A percentile compares a stretch with the other conserved stretches of the same genome.
Conservation (phyloP, 2,888 invertebrate genomes). For the Odontocolon sp. region DNA sequence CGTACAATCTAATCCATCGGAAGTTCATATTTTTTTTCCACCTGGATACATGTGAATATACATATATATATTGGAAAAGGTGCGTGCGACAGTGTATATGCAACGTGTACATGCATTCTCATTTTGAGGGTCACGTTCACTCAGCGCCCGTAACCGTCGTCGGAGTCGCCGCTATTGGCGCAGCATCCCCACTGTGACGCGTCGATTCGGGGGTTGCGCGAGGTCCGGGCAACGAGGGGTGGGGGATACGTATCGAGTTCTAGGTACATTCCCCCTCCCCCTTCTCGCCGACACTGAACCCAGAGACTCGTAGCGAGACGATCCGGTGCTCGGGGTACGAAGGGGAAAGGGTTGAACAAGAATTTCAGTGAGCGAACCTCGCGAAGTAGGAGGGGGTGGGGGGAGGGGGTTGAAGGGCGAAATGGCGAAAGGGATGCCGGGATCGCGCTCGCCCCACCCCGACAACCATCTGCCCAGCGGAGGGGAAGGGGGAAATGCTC, state of each 20-base stretch:
- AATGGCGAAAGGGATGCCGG: too few species aligned
- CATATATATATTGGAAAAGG: neutral
- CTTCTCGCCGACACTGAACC: neutral
- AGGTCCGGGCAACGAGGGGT: conserved; percentile 77
- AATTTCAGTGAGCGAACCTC: conserved; percentile 50
- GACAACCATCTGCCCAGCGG: too few species aligned
- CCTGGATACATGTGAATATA: conserved; percentile 10
- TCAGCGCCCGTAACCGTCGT: conserved; percentile 75
- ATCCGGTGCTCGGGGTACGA: conserved; percentile 28
- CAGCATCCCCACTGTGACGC: conserved; percentile 57
- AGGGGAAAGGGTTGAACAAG: conserved; percentile 37
- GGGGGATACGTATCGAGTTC: conserved; percentile 39
- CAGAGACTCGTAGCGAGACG: conserved; percentile 30
- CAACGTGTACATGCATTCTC: conserved; percentile 68
- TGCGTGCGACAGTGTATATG: conserved; percentile 21
- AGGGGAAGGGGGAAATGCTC: conserved; percentile 62
- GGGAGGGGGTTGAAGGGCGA: conserved; percentile 7
- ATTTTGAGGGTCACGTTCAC: conserved; percentile 81
- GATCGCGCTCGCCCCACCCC: too few species aligned
- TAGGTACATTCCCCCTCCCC: conserved; percentile 10
- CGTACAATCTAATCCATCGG: too few species aligned
- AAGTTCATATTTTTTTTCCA: neutral
- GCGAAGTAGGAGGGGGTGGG: conserved; percentile 22
- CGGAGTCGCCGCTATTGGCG: conserved; percentile 57
- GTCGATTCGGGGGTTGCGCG: conserved; percentile 77